Evolutionary conservation across 2,797 vertebrate genomes (phyloP).

Genomic region (Pogonophryne albipinna): DNA sequence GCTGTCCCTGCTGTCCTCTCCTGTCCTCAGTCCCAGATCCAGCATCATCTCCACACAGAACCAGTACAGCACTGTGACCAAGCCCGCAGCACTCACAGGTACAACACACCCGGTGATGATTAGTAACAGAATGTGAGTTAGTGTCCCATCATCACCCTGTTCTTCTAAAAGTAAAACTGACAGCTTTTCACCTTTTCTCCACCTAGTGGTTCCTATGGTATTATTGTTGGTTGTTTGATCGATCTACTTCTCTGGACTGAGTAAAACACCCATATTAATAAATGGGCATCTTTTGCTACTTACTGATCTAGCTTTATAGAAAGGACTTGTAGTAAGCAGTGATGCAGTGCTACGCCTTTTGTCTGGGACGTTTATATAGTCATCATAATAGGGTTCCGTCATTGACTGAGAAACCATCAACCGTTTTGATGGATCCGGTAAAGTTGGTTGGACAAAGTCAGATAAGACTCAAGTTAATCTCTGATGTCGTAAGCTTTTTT

Average conservation of each 20-base stretch:
- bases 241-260: too few relatives aligned
- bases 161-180: neutral
- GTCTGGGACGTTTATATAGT: neutral
- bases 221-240: too few relatives aligned
- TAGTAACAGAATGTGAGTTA: neutral
- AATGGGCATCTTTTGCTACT: too few relatives aligned
- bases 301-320: too few relatives aligned
- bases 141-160: neutral
- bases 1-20: slow-evolving; percentile 91
- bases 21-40: slow-evolving; percentile 92
- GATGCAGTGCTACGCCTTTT: too few relatives aligned
- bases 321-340: too few relatives aligned
- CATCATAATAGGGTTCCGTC: neutral
- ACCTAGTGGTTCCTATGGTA: too few relatives aligned
- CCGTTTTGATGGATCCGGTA: too few relatives aligned
- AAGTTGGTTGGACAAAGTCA: neutral
- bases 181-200: too few relatives aligned
- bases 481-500: neutral
- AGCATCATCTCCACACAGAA: slow-evolving; percentile 95
- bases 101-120: neutral
- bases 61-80: slow-evolving; percentile 95
- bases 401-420: neutral
- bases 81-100: slow-evolving; percentile 97
- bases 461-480: neutral
- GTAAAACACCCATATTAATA: too few relatives aligned